phyloP scores from a whole-genome alignment of 2,113 vertebrate species.

The Scopus umbretta region DNA sequence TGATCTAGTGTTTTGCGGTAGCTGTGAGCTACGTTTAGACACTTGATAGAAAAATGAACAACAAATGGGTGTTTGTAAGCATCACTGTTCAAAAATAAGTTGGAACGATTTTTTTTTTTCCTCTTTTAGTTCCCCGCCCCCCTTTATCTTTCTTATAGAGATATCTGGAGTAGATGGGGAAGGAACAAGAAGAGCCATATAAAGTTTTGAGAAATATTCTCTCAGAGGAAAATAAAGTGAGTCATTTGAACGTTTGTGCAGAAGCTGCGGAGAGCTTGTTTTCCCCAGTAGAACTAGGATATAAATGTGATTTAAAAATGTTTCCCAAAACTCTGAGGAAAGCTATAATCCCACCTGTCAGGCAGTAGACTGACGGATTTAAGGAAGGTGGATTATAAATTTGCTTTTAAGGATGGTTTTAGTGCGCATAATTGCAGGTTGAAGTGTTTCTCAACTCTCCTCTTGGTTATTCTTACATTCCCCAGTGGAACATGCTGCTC shows the following conservation, averaged over 20 bases:
- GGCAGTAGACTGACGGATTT: conserved; percentile 27
- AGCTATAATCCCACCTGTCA: conserved; percentile 55
- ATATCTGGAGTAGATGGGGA: neutral
- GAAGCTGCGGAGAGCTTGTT: conserved; percentile 38
- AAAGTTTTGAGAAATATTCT: neutral
- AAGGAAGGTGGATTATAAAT: conserved; percentile 42
- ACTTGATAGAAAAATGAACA: neutral
- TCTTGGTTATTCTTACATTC: neutral
- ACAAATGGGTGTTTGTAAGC: neutral
- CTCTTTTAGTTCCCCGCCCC: neutral
- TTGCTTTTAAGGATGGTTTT: conserved; percentile 54
- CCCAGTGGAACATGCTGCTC: neutral
- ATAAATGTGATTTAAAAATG: conserved; percentile 36
- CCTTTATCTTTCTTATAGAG: neutral
- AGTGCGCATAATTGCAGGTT: conserved; percentile 13
- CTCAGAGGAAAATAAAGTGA: conserved; percentile 12
- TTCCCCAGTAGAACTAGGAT: conserved; percentile 54
- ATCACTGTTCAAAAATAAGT: neutral
- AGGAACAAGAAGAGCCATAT: neutral
- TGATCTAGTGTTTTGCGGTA: neutral
- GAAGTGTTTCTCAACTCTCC: neutral
- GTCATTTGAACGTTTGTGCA: neutral
- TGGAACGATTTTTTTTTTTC: neutral
- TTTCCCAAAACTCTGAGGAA: conserved; percentile 51
- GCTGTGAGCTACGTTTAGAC: neutral